Evolutionary conservation across 1,140 invertebrate species (phyloP).

Genomic region (Camponotus pennsylvanicus): DNA sequence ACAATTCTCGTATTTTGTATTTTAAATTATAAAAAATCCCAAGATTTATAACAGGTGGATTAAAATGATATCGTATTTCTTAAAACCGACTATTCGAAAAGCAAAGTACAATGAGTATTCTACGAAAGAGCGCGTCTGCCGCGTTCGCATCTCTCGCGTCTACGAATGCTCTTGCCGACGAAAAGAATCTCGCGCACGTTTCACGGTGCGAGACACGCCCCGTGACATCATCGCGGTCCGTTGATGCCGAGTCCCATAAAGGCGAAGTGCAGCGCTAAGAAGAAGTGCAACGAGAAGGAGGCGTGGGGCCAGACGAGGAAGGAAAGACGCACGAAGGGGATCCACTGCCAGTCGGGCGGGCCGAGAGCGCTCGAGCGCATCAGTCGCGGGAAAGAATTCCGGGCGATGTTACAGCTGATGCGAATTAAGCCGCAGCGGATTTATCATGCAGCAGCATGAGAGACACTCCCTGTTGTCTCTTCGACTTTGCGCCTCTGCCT

Average conservation of each 20-base stretch:
- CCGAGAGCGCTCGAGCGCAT: slow-evolving; percentile 62
- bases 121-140: not conserved
- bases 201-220: slow-evolving; percentile 69
- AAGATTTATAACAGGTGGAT: not conserved
- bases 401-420: slow-evolving; percentile 66
- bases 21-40: not conserved
- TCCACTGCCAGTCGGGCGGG: not conserved
- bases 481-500: slow-evolving; percentile 50
- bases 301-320: not conserved
- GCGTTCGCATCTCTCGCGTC: slow-evolving; percentile 31
- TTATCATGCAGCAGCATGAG: slow-evolving; percentile 69
- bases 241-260: slow-evolving; percentile 64
- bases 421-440: slow-evolving; percentile 77
- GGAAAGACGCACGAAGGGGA: slow-evolving; percentile 45
- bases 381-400: slow-evolving; percentile 62
- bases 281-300: slow-evolving; percentile 16
- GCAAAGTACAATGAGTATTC: not conserved
- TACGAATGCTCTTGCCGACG: slow-evolving; percentile 48
- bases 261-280: slow-evolving; percentile 41
- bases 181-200: slow-evolving; percentile 70
- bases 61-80: not conserved
- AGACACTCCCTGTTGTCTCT: slow-evolving; percentile 69
- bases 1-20: not conserved
- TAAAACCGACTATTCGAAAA: slow-evolving; percentile 21
- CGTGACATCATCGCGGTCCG: slow-evolving; percentile 70